phyloP scores from a whole-genome alignment of 2,113 vertebrate genomes.

The Australoheros scitulus region DNA sequence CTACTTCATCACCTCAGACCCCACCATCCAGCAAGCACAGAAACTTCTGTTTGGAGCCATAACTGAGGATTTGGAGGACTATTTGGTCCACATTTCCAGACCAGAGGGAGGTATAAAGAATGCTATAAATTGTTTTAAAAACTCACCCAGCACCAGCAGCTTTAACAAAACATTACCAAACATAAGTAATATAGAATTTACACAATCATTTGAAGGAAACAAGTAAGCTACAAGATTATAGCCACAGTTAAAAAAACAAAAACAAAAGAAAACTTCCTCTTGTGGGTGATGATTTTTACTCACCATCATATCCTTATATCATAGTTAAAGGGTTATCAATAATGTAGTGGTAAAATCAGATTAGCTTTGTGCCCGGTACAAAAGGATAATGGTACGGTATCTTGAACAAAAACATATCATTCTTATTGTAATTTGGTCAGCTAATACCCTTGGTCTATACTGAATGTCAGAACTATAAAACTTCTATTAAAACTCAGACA shows the following conservation, averaged over 20 bases:
- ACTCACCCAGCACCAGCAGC: not conserved
- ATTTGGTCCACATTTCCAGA: not conserved
- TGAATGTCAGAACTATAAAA: not conserved
- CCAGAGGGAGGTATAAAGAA: not conserved
- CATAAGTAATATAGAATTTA: not conserved
- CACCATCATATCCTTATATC: not conserved
- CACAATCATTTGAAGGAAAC: not conserved
- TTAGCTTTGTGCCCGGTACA: not conserved
- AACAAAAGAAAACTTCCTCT: not conserved
- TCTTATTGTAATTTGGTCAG: not conserved
- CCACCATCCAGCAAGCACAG: not conserved
- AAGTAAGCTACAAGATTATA: not conserved
- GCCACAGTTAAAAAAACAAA: not conserved
- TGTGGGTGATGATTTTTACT: not conserved
- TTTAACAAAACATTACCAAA: not conserved
- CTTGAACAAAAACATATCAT: not conserved
- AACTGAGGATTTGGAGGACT: not conserved
- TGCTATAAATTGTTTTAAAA: not conserved
- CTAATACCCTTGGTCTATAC: not conserved
- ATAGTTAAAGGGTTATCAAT: not conserved
- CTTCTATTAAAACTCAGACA: not conserved
- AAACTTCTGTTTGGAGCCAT: not conserved
- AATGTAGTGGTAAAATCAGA: too few relatives aligned
- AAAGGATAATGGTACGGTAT: not conserved
- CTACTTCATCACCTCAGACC: conserved; percentile 6